A percentile compares a stretch with the other conserved stretches of the same genome.
These are phyloP conservation scores for Tenebrio molitor DNA, from an alignment of 1,140 invertebrate genomes.

Conservation along the genomic window DNA sequence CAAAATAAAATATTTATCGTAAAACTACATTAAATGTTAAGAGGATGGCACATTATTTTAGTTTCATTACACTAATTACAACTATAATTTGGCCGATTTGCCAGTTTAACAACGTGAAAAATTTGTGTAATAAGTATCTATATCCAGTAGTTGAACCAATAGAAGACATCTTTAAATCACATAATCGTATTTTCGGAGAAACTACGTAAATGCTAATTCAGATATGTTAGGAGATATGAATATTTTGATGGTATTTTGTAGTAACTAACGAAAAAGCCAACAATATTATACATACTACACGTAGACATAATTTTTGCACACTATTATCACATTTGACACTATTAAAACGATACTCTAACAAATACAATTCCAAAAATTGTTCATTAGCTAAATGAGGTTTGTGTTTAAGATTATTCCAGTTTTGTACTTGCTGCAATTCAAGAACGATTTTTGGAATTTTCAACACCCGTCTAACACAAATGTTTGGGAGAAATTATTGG, in stretches of 20 bases:
- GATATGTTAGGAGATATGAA: conserved; percentile 23
- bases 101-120: conserved; percentile 35
- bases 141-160: conserved; percentile 13
- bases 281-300: conserved; percentile 36
- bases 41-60: conserved; percentile 38
- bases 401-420: neutral
- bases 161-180: conserved; percentile 20
- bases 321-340: conserved; percentile 36
- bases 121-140: neutral
- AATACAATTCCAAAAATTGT: conserved; percentile 16
- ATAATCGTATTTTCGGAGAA: neutral
- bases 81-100: conserved; percentile 21
- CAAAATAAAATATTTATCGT: conserved; percentile 15
- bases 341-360: conserved; percentile 23
- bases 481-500: neutral
- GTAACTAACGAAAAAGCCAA: conserved; percentile 33
- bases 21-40: conserved; percentile 29
- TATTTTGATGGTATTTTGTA: conserved; percentile 4
- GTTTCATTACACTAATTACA: conserved; percentile 31
- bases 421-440: conserved; percentile 2
- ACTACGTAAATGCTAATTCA: neutral
- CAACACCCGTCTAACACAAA: conserved; percentile 20
- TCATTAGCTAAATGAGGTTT: too few species aligned
- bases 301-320: conserved; percentile 29
- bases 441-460: conserved; percentile 18